Percentiles rank a stretch among this genome's conserved stretches.
Conservation (phyloP, 1,140 invertebrate species). For the Heliconius hewitsoni region DNA sequence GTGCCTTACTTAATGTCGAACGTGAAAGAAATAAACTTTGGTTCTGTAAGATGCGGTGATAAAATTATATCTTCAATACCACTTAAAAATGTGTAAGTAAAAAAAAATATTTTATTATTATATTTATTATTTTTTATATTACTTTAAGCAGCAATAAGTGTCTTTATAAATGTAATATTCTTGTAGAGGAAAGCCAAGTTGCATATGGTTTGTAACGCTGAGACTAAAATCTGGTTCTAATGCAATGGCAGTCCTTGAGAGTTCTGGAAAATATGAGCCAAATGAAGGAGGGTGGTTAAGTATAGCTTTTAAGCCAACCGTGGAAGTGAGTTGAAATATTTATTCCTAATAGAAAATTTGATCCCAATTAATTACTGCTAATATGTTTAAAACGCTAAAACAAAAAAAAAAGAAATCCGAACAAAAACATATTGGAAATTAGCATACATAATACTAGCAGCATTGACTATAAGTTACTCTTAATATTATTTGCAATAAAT, state of each 20-base stretch:
- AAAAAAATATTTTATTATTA: not conserved
- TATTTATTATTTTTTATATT: not conserved
- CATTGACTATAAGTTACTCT: too few species aligned
- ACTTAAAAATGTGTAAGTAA: constrained; percentile 74
- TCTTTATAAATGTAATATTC: not conserved
- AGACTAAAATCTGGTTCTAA: constrained; percentile 60
- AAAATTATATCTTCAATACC: constrained; percentile 68
- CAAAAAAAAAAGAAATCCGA: too few species aligned
- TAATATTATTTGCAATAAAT: too few species aligned
- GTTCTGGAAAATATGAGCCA: constrained; percentile 68
- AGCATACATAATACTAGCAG: too few species aligned
- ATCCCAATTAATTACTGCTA: too few species aligned
- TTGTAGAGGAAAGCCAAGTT: constrained; percentile 67
- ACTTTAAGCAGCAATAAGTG: not conserved
- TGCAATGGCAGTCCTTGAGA: constrained; percentile 61
- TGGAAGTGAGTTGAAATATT: constrained; percentile 53
- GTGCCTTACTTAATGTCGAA: constrained; percentile 70
- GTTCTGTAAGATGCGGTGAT: constrained; percentile 69
- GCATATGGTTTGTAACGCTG: constrained; percentile 71
- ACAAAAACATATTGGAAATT: too few species aligned
- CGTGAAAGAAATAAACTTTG: constrained; percentile 61
- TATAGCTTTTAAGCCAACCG: constrained; percentile 67
- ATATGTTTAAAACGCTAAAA: too few species aligned
- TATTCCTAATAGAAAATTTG: not conserved
- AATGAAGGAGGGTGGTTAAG: constrained; percentile 69